These are phyloP conservation scores for Drosophila ananassae DNA, from an alignment of 1,140 invertebrate species.

Conservation along the genomic window DNA sequence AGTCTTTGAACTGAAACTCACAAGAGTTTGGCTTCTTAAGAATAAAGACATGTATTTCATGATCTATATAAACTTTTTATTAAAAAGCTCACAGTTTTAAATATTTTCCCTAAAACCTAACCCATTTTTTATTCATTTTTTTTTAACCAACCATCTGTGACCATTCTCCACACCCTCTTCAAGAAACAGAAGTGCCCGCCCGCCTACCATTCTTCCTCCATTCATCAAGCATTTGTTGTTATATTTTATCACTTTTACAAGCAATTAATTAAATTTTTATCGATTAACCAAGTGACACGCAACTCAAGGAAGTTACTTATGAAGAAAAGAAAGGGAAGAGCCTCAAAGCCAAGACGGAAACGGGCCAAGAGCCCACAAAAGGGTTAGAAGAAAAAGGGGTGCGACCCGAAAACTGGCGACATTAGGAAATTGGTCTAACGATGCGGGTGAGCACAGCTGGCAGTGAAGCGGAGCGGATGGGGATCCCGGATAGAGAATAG, in stretches of 20 bases:
- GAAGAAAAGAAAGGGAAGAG: neutral
- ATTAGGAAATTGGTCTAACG: conserved; percentile 77
- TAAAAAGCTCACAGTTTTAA: no score
- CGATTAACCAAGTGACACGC: conserved; percentile 69
- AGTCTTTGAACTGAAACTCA: no score
- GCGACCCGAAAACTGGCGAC: conserved; percentile 43
- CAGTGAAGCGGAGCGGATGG: conserved; percentile 1
- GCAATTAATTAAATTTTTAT: conserved; percentile 77
- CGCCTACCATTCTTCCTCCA: neutral
- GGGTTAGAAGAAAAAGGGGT: conserved; percentile 28
- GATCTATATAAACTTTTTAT: no score
- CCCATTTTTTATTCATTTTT: conserved; percentile 5
- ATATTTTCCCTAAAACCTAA: neutral
- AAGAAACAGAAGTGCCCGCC: neutral
- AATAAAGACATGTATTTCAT: no score
- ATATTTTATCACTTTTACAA: conserved; percentile 61
- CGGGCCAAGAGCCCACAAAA: conserved; percentile 22
- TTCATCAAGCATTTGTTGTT: conserved; percentile 11
- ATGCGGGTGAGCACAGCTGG: conserved; percentile 75
- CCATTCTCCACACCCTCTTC: conserved; percentile 16
- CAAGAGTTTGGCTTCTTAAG: no score
- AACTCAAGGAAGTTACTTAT: conserved; percentile 1
- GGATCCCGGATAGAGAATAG: neutral
- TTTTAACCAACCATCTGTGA: conserved; percentile 62
- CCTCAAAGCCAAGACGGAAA: conserved; percentile 36